A percentile compares a stretch with the other conserved stretches of the same genome.
Evolutionary conservation across 2,113 vertebrate species (phyloP).

Genomic region (Okapia johnstoni): DNA sequence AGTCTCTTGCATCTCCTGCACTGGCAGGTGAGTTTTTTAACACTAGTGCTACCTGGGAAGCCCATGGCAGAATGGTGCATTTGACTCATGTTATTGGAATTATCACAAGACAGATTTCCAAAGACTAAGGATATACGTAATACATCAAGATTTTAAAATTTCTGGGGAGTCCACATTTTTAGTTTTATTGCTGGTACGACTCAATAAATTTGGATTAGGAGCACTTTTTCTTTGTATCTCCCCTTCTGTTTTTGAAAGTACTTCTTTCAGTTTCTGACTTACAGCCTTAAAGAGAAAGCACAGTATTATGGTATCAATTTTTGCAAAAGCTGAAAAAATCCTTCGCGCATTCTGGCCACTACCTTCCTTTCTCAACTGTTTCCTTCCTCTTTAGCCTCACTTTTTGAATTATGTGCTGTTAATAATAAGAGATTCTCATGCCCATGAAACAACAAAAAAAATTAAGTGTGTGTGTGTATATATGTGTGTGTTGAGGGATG

Average conservation of each 20-base stretch:
- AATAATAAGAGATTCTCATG: neutral
- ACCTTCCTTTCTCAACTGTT: slow-evolving; percentile 14
- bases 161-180: neutral
- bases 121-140: neutral
- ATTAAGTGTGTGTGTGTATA: neutral
- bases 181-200: neutral
- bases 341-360: neutral
- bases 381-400: neutral
- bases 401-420: neutral
- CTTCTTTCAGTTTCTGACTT: slow-evolving; percentile 8
- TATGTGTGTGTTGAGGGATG: neutral
- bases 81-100: neutral
- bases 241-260: neutral
- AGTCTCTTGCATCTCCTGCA: neutral
- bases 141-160: neutral
- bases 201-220: neutral
- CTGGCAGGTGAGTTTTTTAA: neutral
- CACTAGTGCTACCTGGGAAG: neutral
- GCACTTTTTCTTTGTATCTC: neutral
- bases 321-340: neutral
- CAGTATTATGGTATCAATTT: neutral
- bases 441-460: neutral
- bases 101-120: neutral
- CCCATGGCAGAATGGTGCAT: neutral
- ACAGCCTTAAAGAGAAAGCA: slow-evolving; percentile 16